Evolutionary conservation across 2,888 invertebrate species (phyloP), one percentile per base, ranked within the genome.

Genomic region (Idaea dimidiata): DNA sequence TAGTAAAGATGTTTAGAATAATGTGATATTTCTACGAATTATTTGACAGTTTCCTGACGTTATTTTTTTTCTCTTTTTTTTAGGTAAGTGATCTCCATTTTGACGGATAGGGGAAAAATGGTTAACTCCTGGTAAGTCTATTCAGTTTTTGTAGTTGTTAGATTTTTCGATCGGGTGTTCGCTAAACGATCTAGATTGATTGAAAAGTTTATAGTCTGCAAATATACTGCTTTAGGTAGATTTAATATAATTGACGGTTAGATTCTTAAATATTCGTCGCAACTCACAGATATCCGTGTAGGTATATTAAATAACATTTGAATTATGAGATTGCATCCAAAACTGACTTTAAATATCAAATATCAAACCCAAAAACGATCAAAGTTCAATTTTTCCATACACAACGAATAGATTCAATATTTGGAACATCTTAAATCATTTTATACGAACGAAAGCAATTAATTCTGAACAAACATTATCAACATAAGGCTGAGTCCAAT

Each of bases 401-500:
- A 56, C 18, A n/a, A 56, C 16, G 18, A 17, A 56, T 43, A 43
- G 43, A 43, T 43, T 14, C 43, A 43, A 43, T 43, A 43, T 43
- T 43, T 43, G 43, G 43, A 14, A 43, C 43, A 43, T 14, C 43
- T 43, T 43, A 43, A 43, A 43, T 7, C 43, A 43, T 43, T 14
- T n/a, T 14, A 43, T 43, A 43, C 43, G 43, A 69, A 71, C 66
- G 67, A 66, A 68, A 64, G 67, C 64, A 66, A 74, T 72, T 72
- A 74, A 72, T 75, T 71, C 61, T 71, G 66, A 74, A 75, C 69
- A 79, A 81, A 81, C 74, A 78, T 75, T 67, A 74, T 73, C 71
- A 66, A 69, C 77, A 75, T 75, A 75, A 71, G 66, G 69, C 58
- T 68, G 60, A 65, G 66, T 65, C 67, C 68, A 69, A 69, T 70